phyloP scores from a whole-genome alignment of 2,888 invertebrate genomes.

The Drosophila prolongata region DNA sequence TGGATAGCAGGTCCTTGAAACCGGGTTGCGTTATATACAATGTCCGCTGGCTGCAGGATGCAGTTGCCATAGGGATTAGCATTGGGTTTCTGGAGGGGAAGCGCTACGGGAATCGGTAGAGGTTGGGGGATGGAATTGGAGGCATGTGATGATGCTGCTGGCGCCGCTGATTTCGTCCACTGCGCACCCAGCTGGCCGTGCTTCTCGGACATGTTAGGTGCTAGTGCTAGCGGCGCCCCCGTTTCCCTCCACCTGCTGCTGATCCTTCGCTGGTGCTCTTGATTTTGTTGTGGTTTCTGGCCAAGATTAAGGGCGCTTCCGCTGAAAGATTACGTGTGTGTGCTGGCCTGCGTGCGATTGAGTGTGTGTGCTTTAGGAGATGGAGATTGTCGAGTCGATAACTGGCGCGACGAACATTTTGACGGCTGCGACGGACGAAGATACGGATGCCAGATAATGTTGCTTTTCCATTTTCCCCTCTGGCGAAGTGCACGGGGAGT shows the following conservation, averaged over 20 bases:
- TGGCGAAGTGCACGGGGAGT: conserved; percentile 30
- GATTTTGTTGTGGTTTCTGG: conserved; percentile 36
- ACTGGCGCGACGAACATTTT: conserved; percentile 75
- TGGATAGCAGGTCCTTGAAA: conserved; percentile 78
- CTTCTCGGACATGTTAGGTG: conserved; percentile 83
- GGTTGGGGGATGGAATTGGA: conserved; percentile 23
- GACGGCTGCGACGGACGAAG: conserved; percentile 55
- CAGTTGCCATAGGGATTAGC: conserved; percentile 57
- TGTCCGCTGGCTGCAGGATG: conserved; percentile 51
- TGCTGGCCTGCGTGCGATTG: conserved; percentile 38
- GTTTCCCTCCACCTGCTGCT: conserved; percentile 29
- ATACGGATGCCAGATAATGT: conserved; percentile 80
- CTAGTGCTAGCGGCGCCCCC: conserved; percentile 43
- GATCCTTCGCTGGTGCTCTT: conserved; percentile 22
- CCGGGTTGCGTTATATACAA: conserved; percentile 68
- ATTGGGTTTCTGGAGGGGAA: conserved; percentile 29
- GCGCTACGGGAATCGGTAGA: conserved; percentile 17
- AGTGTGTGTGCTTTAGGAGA: conserved; percentile 71
- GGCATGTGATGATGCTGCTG: conserved; percentile 50
- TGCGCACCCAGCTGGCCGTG: conserved; percentile 82
- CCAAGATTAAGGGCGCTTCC: conserved; percentile 31
- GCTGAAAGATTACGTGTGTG: conserved; percentile 49
- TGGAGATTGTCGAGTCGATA: conserved; percentile 80
- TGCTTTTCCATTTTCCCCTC: conserved; percentile 70
- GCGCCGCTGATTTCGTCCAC: conserved; percentile 79